These are phyloP conservation scores for Raillietiella orientalis DNA, from an alignment of 2,888 invertebrate species.

Conservation along the genomic window DNA sequence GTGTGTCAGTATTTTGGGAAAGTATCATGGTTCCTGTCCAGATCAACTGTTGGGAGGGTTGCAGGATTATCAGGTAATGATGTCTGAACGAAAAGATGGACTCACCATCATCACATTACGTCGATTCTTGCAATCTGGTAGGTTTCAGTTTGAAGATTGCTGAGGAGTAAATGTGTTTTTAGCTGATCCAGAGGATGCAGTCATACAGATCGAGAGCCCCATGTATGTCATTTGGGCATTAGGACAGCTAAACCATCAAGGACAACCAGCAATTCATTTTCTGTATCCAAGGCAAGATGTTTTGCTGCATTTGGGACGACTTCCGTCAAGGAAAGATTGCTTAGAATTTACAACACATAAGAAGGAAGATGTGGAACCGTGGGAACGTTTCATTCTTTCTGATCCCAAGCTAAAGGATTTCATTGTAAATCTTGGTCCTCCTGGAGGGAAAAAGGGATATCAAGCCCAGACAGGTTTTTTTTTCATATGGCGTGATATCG, in stretches of 20 bases:
- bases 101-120: constrained; percentile 36
- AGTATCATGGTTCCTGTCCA: constrained; percentile 52
- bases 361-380: constrained; percentile 13
- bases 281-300: constrained; percentile 36
- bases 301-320: constrained; percentile 26
- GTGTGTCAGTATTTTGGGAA: constrained; percentile 56
- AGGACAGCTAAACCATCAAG: constrained; percentile 36
- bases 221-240: constrained; percentile 47
- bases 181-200: constrained; percentile 46
- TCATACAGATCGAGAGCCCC: constrained; percentile 25
- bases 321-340: constrained; percentile 31
- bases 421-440: constrained; percentile 45
- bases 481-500: too few relatives aligned
- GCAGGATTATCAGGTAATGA: constrained; percentile 47
- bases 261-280: constrained; percentile 52
- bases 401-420: constrained; percentile 35
- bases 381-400: constrained; percentile 18
- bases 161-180: constrained; percentile 9
- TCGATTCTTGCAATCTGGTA: not conserved
- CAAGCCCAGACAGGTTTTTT: constrained; percentile 34
- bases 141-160: not conserved
- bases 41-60: constrained; percentile 47
- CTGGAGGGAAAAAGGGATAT: constrained; percentile 45
- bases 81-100: constrained; percentile 32
- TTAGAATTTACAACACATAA: constrained; percentile 43